These are phyloP conservation scores for Seriola rivoliana DNA, from an alignment of 2,113 vertebrate species.

Conservation along the genomic window DNA sequence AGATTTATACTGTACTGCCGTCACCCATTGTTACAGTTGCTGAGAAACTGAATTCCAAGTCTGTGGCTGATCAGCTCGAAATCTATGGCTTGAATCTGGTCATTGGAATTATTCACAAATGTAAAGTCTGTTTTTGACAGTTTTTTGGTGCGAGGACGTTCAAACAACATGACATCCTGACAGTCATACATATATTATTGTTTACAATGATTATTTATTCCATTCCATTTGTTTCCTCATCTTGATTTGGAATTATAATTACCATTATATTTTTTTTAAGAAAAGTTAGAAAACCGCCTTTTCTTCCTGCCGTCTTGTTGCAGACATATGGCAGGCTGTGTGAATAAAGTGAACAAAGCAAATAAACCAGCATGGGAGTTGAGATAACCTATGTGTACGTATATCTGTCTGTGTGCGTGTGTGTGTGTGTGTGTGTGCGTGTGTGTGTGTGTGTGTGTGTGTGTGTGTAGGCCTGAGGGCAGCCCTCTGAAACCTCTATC, in stretches of 20 bases:
- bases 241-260: too few species aligned
- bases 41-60: too few species aligned
- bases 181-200: not conserved
- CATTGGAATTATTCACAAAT: too few species aligned
- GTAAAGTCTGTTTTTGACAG: not conserved
- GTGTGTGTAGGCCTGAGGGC: constrained; percentile 40
- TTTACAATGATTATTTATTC: not conserved
- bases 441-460: constrained; percentile 16
- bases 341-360: constrained; percentile 60
- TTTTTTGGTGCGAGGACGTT: too few species aligned
- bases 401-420: constrained; percentile 23
- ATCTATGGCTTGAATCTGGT: too few species aligned
- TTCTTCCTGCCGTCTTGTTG: constrained; percentile 28
- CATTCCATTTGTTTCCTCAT: not conserved
- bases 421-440: constrained; percentile 29
- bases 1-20: too few species aligned
- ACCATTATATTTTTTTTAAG: not conserved
- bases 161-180: not conserved
- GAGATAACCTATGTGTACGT: constrained; percentile 33
- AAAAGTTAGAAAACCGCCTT: constrained; percentile 15
- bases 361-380: constrained; percentile 41
- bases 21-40: too few species aligned
- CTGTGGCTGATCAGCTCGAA: too few species aligned
- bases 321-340: constrained; percentile 13
- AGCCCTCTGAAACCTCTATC: constrained; percentile 56